Conservation (phyloP, 2,113 vertebrate species). For the Hemiscyllium ocellatum region DNA sequence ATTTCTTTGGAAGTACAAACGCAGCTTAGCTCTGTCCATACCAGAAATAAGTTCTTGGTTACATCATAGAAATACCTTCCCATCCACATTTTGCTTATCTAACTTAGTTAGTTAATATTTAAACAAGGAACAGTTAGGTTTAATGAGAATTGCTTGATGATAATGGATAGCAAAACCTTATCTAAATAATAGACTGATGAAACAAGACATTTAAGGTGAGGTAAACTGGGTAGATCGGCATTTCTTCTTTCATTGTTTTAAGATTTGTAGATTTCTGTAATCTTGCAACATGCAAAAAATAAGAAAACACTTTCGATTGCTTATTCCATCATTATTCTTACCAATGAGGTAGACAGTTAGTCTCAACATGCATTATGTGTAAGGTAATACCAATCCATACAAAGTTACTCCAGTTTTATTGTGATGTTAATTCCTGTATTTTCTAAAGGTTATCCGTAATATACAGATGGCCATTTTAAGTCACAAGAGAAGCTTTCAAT, state of each 20-base stretch:
- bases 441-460: neutral
- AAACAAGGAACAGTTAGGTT: neutral
- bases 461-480: neutral
- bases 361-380: neutral
- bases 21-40: neutral
- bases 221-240: no score
- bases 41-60: neutral
- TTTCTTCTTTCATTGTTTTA: neutral
- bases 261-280: neutral
- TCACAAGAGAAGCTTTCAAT: neutral
- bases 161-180: neutral
- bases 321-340: neutral
- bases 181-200: neutral
- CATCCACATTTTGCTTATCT: slow-evolving; percentile 12
- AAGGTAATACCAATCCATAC: neutral
- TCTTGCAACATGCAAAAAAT: neutral
- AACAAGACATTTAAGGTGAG: neutral
- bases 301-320: neutral
- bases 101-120: neutral
- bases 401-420: neutral
- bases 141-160: neutral
- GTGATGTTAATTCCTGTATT: neutral
- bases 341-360: neutral
- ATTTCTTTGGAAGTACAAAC: neutral
- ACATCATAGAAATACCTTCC: neutral